Conservation (phyloP, 2,113 vertebrate genomes). For the Peromyscus maniculatus region DNA sequence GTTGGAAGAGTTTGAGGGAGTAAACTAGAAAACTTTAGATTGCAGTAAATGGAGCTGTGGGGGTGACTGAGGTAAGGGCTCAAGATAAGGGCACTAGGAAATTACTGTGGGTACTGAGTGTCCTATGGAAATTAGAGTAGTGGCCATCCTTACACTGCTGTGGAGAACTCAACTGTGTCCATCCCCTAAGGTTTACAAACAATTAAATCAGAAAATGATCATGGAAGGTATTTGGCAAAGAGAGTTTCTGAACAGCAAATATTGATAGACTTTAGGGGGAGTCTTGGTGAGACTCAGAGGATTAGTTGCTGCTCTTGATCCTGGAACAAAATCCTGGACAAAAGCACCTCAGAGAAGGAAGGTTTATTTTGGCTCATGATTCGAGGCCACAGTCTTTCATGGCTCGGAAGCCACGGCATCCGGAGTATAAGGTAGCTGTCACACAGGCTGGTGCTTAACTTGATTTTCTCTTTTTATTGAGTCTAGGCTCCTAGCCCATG, state of each 20-base stretch:
- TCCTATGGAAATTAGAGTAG: background rate
- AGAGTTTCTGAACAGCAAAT: background rate
- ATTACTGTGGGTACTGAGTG: background rate
- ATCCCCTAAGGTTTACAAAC: too few relatives aligned
- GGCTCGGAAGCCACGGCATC: background rate
- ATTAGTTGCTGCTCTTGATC: background rate
- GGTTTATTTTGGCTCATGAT: background rate
- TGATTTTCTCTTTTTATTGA: background rate
- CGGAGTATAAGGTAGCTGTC: background rate
- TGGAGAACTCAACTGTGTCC: background rate
- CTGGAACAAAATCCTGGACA: too few relatives aligned
- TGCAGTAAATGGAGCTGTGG: background rate
- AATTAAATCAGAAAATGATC: background rate
- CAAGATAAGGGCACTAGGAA: background rate
- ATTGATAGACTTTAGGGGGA: background rate
- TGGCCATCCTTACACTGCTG: too few relatives aligned
- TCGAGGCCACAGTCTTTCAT: background rate
- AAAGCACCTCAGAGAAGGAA: background rate
- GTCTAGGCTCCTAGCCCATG: background rate
- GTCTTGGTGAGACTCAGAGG: background rate
- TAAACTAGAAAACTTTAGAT: background rate
- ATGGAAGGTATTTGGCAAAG: background rate
- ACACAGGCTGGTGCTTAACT: background rate
- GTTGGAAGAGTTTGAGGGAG: background rate
- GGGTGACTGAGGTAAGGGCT: background rate